Percentiles rank a stretch among this genome's conserved stretches.
Evolutionary conservation across 1,140 invertebrate species (phyloP).

Genomic region (Lordiphosa stackelbergi): DNA sequence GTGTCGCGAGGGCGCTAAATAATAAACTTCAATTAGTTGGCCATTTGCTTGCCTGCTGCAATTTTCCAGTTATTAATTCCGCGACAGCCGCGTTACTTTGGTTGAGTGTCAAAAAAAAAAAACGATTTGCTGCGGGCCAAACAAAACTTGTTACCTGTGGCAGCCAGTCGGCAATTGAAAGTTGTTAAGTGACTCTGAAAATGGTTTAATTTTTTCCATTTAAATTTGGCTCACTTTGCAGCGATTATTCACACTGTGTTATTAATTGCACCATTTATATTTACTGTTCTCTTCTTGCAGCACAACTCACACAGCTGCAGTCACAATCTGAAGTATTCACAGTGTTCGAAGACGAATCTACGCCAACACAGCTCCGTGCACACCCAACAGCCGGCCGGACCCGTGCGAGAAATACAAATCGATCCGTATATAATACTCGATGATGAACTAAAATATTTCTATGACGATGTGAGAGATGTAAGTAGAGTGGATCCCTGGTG

Average conservation of each 20-base stretch:
- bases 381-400: constrained; percentile 84
- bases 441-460: constrained; percentile 89
- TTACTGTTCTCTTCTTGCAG: constrained; percentile 27
- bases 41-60: constrained; percentile 48
- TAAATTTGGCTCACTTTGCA: no score
- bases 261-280: constrained; percentile 49
- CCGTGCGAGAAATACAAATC: constrained; percentile 86
- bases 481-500: constrained; percentile 48
- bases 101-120: constrained; percentile 21
- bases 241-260: constrained; percentile 58
- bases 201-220: not conserved
- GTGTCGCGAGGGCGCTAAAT: constrained; percentile 43
- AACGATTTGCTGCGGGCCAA: constrained; percentile 19
- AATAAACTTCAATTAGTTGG: constrained; percentile 57
- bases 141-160: constrained; percentile 57
- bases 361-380: constrained; percentile 81
- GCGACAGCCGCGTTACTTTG: constrained; percentile 9
- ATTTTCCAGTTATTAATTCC: constrained; percentile 69
- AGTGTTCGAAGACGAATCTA: constrained; percentile 23
- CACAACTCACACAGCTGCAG: constrained; percentile 48
- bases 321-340: constrained; percentile 28
- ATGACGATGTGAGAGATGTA: constrained; percentile 89
- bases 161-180: constrained; percentile 55
- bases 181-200: constrained; percentile 63
- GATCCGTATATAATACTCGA: constrained; percentile 91